Evolutionary conservation across 2,797 vertebrate species (phyloP), one percentile per base, ranked within the genome.

Genomic region (Salmo trutta): DNA sequence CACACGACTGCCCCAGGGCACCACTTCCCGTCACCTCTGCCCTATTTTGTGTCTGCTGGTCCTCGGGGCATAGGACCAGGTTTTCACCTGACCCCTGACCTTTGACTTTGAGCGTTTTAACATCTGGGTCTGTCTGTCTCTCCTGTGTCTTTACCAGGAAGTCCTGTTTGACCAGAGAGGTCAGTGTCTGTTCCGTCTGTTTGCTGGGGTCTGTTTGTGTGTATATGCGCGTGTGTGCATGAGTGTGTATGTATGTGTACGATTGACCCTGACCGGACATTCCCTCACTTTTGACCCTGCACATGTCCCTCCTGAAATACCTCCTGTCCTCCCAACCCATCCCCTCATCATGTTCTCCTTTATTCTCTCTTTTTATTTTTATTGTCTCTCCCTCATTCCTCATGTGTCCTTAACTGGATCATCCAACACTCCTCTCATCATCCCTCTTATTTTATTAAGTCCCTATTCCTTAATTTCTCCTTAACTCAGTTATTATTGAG

Each of bases 121-220:
- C 91, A 90, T 88, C 84, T 91, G 41, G 41, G 85, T 86, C 81
- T 5, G 72, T 73, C 83, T 83, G 73, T 83, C 74, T 92, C 81
- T 91, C 86, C 88, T 84, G 80, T 77, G 84, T 84, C 85, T 5
- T 77, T 80, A 84, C 88, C 88, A 89, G 92, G 92, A 93, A 87
- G 88, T 83, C 21, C 76, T 68, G 19, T 87, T 92, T 85, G 85
- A 84, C 85, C 84, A 5, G 33, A 89, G 56, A 27, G 54, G 27
- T 17, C 12, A 54, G 31, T 33, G 24, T 47, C 1, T 79, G 86
- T 83, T 83, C 76, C 69, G 83, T 86, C 82, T 41, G 41, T 41
- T 8, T 41, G 36, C 2, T 6, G 36, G 36, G 36, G 36, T 36
- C 36, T 36, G 36, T 36, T 5, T 36, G 36, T 41, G 36, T 41